Evolutionary conservation across 2,113 vertebrate genomes (phyloP).

Genomic region (Crocuta crocuta): DNA sequence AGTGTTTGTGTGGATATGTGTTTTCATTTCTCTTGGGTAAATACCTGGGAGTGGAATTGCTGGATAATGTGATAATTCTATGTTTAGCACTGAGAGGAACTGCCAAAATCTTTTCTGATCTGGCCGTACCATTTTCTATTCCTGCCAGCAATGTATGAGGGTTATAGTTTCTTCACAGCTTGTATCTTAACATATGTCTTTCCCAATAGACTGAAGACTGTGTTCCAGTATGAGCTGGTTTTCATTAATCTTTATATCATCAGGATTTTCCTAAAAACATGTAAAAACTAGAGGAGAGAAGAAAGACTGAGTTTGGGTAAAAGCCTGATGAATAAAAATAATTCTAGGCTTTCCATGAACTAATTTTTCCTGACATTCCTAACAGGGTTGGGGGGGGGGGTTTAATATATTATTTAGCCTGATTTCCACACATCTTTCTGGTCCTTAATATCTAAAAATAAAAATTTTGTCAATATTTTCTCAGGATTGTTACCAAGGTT

Average conservation of each 20-base stretch:
- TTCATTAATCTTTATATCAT: not conserved
- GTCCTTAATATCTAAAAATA: not conserved
- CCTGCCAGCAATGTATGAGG: not conserved
- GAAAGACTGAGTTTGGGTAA: not conserved
- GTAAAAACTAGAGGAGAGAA: not conserved
- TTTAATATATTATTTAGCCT: not conserved
- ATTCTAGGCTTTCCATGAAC: not conserved
- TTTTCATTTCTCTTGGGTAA: not conserved
- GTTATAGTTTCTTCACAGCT: not conserved
- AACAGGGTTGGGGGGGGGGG: not conserved
- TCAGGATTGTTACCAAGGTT: not conserved
- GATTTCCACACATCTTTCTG: not conserved
- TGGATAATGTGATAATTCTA: not conserved
- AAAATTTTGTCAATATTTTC: not conserved
- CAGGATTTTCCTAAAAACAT: not conserved
- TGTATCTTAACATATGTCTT: not conserved
- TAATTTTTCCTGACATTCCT: conserved; percentile 9
- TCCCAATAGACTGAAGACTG: not conserved
- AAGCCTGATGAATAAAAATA: conserved; percentile 22
- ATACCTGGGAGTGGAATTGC: not conserved
- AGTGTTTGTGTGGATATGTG: not conserved
- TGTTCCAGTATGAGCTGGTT: not conserved
- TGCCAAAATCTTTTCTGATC: not conserved
- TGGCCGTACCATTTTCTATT: not conserved
- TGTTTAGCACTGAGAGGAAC: not conserved